Conservation (phyloP, 2,113 vertebrate species). For the Triplophysa rosa region DNA sequence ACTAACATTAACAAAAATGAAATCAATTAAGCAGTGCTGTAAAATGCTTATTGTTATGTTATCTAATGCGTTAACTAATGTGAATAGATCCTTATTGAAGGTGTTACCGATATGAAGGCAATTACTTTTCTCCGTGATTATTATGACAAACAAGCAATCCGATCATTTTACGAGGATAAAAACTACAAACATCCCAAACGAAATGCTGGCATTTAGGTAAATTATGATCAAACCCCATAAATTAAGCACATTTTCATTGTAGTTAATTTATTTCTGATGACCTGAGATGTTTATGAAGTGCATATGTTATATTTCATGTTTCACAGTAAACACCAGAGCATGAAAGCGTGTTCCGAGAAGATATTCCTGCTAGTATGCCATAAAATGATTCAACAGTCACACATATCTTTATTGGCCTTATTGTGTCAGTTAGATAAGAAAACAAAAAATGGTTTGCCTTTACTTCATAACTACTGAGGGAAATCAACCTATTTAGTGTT, state of each 20-base stretch:
- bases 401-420: constrained; percentile 27
- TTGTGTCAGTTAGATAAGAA: constrained; percentile 34
- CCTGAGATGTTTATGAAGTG: not conserved
- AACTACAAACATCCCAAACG: not conserved
- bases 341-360: not conserved
- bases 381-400: constrained; percentile 11
- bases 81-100: too few species aligned
- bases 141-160: too few species aligned
- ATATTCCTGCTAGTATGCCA: not conserved
- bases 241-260: not conserved
- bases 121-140: too few species aligned
- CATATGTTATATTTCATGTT: not conserved
- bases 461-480: constrained; percentile 23
- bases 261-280: not conserved
- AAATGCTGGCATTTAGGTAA: too few species aligned
- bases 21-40: too few species aligned
- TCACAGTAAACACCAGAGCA: not conserved
- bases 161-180: not conserved
- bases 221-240: not conserved
- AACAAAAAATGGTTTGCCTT: constrained; percentile 5
- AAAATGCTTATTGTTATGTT: too few species aligned
- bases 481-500: constrained; percentile 13
- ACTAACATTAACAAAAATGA: too few species aligned
- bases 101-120: too few species aligned
- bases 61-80: too few species aligned